A percentile compares a stretch with the other conserved stretches of the same genome.
These are phyloP conservation scores for Metellina segmentata DNA, from an alignment of 2,888 invertebrate species.

Conservation along the genomic window DNA sequence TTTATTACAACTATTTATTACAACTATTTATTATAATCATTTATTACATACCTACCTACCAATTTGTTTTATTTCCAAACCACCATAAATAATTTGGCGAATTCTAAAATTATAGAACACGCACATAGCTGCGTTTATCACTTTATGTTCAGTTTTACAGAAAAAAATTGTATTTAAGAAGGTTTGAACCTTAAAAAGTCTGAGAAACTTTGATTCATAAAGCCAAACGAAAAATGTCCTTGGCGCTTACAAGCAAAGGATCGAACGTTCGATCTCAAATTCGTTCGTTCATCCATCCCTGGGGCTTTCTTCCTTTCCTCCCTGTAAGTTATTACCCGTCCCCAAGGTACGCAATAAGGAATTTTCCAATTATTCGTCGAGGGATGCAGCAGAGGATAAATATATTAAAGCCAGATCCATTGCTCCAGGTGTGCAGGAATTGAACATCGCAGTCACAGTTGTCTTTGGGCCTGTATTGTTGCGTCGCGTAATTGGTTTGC, in stretches of 20 bases:
- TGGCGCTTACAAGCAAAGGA: not conserved
- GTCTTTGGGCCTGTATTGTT: constrained; percentile 37
- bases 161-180: too few relatives aligned
- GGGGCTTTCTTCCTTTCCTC: not conserved
- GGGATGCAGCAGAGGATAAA: not conserved
- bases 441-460: constrained; percentile 37
- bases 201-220: not conserved
- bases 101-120: too few relatives aligned
- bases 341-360: constrained; percentile 40
- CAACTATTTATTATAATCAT: too few relatives aligned
- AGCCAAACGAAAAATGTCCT: not conserved
- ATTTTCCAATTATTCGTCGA: constrained; percentile 44
- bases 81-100: too few relatives aligned
- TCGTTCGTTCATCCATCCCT: not conserved
- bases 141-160: too few relatives aligned
- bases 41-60: too few relatives aligned
- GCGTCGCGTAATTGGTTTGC: constrained; percentile 42
- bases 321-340: constrained; percentile 2
- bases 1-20: too few relatives aligned
- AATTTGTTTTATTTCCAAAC: too few relatives aligned
- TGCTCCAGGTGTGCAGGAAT: constrained; percentile 18
- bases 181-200: too few relatives aligned
- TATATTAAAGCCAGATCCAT: constrained; percentile 5
- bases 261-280: not conserved
- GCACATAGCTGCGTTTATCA: too few relatives aligned